phyloP scores from a whole-genome alignment of 1,140 invertebrate species.

The Hesperophylax magnus region DNA sequence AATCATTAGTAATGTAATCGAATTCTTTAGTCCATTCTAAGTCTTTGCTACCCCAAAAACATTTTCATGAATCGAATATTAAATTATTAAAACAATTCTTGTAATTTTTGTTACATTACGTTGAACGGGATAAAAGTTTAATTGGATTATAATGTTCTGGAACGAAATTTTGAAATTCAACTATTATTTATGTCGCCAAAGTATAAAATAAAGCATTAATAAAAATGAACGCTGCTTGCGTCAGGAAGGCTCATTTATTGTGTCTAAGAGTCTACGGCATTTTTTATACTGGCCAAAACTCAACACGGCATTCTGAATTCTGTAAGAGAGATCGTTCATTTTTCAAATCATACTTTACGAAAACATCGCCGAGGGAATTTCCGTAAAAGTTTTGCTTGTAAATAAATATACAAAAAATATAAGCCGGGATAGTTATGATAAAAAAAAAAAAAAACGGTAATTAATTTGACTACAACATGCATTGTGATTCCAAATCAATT shows the following conservation, averaged over 20 bases:
- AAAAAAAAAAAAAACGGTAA: not conserved
- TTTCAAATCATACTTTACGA: conserved; percentile 18
- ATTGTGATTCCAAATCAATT: no score
- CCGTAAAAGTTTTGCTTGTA: conserved; percentile 1
- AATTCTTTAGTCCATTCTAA: no score
- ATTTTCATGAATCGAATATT: no score
- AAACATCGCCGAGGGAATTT: conserved; percentile 28
- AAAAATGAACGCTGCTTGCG: not conserved
- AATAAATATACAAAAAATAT: conserved; percentile 14
- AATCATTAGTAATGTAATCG: no score
- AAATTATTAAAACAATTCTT: no score
- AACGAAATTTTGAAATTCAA: not conserved
- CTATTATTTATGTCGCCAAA: conserved; percentile 6
- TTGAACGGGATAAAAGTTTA: not conserved
- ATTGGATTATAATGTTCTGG: conserved; percentile 16
- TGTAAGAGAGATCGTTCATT: conserved; percentile 29
- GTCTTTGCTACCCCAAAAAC: no score
- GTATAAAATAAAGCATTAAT: conserved; percentile 29
- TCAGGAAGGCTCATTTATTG: conserved; percentile 30
- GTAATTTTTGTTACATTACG: no score
- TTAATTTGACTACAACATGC: not conserved
- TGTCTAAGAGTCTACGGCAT: conserved; percentile 6
- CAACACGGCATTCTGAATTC: conserved; percentile 13
- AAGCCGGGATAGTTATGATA: not conserved
- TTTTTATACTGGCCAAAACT: conserved; percentile 33